Conservation (phyloP, 2,797 vertebrate genomes). For the Eremophila alpestris region DNA sequence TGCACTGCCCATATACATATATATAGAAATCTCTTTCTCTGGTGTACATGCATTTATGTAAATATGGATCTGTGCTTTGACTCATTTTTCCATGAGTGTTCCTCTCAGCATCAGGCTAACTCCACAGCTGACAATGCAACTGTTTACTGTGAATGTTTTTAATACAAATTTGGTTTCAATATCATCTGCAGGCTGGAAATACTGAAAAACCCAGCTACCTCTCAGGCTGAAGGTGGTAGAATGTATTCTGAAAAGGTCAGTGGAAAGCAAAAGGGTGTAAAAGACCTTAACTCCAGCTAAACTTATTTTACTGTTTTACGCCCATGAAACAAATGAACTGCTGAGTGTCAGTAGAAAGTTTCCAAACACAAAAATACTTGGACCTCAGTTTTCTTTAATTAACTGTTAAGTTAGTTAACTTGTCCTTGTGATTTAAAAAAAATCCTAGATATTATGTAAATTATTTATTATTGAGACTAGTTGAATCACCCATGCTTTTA, state of each 20-base stretch:
- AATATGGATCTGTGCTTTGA: background rate
- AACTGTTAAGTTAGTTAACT: background rate
- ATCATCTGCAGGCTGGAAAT: background rate
- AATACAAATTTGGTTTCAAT: background rate
- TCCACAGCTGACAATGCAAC: background rate
- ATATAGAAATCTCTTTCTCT: background rate
- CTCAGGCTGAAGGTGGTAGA: background rate
- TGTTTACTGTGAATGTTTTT: background rate
- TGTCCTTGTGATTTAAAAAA: background rate
- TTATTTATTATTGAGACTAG: background rate
- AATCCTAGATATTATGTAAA: background rate
- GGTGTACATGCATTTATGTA: background rate
- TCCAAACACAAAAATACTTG: background rate
- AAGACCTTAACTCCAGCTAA: background rate
- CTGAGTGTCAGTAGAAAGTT: background rate
- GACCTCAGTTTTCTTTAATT: background rate
- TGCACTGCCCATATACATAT: background rate
- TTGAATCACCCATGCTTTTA: background rate
- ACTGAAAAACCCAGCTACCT: background rate
- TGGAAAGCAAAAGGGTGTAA: background rate
- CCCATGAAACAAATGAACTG: background rate
- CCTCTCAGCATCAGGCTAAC: background rate
- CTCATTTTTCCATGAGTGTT: background rate
- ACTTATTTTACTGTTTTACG: background rate
- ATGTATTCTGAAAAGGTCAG: background rate